Conservation (phyloP, 2,888 invertebrate genomes). For the Sesamia inferens region DNA sequence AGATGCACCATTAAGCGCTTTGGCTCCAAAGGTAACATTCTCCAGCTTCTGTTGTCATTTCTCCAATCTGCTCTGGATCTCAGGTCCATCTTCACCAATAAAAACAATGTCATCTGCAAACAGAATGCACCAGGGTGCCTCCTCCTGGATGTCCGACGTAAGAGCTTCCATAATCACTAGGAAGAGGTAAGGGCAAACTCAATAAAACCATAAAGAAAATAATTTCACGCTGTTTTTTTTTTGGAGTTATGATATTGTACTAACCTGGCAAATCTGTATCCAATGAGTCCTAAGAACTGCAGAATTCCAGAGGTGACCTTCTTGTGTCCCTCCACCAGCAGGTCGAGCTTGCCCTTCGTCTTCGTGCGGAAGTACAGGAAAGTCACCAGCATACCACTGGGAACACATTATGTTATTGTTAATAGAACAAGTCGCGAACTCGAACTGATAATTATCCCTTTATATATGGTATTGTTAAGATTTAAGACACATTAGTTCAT, state of each 20-base stretch:
- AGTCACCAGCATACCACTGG: conserved; percentile 95
- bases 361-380: conserved; percentile 95
- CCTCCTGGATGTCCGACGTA: too few relatives aligned
- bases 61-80: too few relatives aligned
- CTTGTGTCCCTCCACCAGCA: conserved; percentile 91
- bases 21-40: too few relatives aligned
- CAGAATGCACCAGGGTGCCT: too few relatives aligned
- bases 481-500: neutral
- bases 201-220: too few relatives aligned
- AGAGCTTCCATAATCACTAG: too few relatives aligned
- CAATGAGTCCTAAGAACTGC: conserved; percentile 94
- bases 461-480: neutral
- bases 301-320: conserved; percentile 91
- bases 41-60: too few relatives aligned
- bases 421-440: neutral
- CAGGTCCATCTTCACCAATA: too few relatives aligned
- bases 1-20: too few relatives aligned
- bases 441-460: neutral
- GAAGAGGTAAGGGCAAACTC: too few relatives aligned
- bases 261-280: conserved; percentile 94
- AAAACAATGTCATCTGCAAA: too few relatives aligned
- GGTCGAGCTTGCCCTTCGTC: conserved; percentile 93
- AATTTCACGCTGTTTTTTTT: too few relatives aligned
- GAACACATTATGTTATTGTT: conserved; percentile 54
- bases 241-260: neutral